Base-by-base conservation (phyloP, 2,113 vertebrate species). In the Dicrurus megarhynchus region DNA sequence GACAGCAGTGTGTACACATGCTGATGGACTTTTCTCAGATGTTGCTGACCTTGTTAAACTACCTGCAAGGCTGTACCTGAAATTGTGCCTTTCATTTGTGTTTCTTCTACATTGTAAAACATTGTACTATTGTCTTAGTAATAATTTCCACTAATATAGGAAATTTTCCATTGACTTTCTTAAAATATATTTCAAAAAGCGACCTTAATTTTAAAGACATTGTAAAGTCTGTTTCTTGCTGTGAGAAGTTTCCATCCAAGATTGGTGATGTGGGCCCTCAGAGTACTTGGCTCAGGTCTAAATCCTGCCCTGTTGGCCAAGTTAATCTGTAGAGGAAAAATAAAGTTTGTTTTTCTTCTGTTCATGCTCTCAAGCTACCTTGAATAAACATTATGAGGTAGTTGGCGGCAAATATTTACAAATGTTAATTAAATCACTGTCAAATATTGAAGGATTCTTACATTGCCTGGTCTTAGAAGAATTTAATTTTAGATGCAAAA, bases 261-360 rank as follows among this genome's bases (percentile, higher is more conserved):
- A 2, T 6, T 55, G 56, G 21, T 60, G 60, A 39, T 46, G 18
- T 41, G 61, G 27, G 28, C 26, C 19, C 53, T 61, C 37, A 17
- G 35, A 81, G 49, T 59, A 41, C 13, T 50, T 61, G 63, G 16
- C 50, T 77, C 59, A 24, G 50, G 18, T 75, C 46, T 85, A 27
- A 67, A 88, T 52, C 27, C 42, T 3, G 2, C 49, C 39, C 73
- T 47, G 8, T 53, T 86, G 67, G 16, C 68, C 53, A 16, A 46
- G 35, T 65, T 96, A 55, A 85, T 86, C 59, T 52, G 13, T 16
- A 84, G 53, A 76, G 65, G 53, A 87, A 63, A 37, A 93, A 86
- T 39, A 7, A 78, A 84, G 61, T 82, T 96, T 94, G 53, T 42
- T 89, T 91, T 93, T 84, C 93, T 74, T 91, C 21, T 69, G 61